Evolutionary conservation across 2,888 invertebrate genomes (phyloP).

Genomic region (Thymelicus sylvestris): DNA sequence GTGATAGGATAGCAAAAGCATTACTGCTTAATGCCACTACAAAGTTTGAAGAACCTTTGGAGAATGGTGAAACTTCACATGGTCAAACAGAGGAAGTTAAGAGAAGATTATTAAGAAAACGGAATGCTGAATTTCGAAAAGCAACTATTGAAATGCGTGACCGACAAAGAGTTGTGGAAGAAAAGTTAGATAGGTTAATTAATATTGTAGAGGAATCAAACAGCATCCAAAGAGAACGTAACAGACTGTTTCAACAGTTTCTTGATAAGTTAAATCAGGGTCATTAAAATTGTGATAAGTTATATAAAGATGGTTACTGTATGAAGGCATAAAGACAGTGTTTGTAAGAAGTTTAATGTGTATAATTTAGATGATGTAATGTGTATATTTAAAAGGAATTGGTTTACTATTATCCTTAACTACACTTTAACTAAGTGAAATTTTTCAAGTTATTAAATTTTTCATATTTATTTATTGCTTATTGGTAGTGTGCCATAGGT

Average conservation of each 20-base stretch:
- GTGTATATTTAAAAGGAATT: no score
- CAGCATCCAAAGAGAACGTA: conserved; percentile 74
- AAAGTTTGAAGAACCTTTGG: conserved; percentile 53
- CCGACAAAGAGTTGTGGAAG: conserved; percentile 72
- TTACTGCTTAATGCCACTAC: conserved; percentile 61
- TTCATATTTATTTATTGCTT: no score
- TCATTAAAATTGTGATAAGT: conserved; percentile 19
- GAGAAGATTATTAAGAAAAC: conserved; percentile 60
- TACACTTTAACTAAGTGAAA: no score
- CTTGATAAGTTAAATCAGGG: conserved; percentile 61
- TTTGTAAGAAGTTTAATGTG: no score
- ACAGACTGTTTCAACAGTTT: conserved; percentile 73
- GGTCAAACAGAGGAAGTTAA: conserved; percentile 61
- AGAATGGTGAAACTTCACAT: conserved; percentile 59
- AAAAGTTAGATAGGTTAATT: conserved; percentile 75
- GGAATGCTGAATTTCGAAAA: conserved; percentile 70
- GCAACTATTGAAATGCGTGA: conserved; percentile 74
- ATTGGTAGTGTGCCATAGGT: no score
- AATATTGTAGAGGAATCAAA: conserved; percentile 79
- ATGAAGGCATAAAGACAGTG: neutral
- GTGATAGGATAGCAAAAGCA: conserved; percentile 67
- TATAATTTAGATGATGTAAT: no score
- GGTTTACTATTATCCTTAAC: no score
- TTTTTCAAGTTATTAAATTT: no score
- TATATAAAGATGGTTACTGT: neutral